These are phyloP conservation scores for Sinosuthora webbiana DNA, from an alignment of 2,113 vertebrate genomes.

Conservation along the genomic window DNA sequence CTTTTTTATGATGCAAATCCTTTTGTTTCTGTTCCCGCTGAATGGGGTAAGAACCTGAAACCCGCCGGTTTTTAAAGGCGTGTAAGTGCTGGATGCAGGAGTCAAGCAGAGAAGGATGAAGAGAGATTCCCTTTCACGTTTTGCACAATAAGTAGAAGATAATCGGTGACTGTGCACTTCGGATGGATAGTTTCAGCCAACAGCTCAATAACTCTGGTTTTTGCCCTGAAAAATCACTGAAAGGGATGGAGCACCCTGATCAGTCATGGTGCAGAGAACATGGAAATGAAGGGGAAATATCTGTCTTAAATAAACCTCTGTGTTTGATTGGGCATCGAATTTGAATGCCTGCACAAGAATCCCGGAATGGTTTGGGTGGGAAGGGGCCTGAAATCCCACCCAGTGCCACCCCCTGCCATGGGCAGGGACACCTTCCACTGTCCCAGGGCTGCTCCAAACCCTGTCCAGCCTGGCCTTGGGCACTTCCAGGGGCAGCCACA, in stretches of 20 bases:
- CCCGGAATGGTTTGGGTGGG: neutral
- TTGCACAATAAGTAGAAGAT: neutral
- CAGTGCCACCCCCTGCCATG: neutral
- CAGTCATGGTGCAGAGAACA: neutral
- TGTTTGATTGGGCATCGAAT: fast-evolving
- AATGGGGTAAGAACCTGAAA: neutral
- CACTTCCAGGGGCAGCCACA: neutral
- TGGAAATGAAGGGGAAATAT: neutral
- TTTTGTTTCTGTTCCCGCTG: neutral
- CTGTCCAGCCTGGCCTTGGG: fast-evolving
- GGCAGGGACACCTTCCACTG: neutral
- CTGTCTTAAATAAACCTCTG: neutral
- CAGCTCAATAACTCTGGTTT: neutral
- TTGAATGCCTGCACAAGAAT: fast-evolving
- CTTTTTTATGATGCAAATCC: neutral
- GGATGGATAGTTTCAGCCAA: neutral
- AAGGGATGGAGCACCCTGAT: neutral
- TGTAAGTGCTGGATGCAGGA: neutral
- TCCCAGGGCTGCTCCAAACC: neutral
- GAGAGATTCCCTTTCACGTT: neutral
- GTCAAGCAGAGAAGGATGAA: neutral
- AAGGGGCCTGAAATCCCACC: neutral
- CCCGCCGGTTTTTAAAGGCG: neutral
- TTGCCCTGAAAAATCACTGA: neutral
- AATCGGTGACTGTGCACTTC: fast-evolving